phyloP scores from a whole-genome alignment of 1,140 invertebrate species.

The Drosophila nigromelanica region DNA sequence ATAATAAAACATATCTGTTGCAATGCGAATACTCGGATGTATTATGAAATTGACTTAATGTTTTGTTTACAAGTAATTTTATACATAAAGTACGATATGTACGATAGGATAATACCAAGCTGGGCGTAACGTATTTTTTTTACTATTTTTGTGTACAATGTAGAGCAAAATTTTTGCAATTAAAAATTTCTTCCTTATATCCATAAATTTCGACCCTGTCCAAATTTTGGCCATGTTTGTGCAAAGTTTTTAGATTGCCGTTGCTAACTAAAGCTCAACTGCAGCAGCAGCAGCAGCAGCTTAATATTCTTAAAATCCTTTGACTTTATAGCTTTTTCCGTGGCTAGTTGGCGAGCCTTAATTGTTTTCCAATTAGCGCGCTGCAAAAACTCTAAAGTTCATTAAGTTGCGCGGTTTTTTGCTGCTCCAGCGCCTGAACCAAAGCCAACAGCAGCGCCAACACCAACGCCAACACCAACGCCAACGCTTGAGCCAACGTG shows the following conservation, averaged over 20 bases:
- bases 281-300: background rate
- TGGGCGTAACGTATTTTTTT: too few relatives aligned
- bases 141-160: too few relatives aligned
- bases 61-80: too few relatives aligned
- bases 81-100: too few relatives aligned
- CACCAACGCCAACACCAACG: background rate
- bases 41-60: too few relatives aligned
- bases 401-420: constrained; percentile 54
- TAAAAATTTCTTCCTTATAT: too few relatives aligned
- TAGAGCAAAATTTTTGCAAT: too few relatives aligned
- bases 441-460: background rate
- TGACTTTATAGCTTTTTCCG: constrained; percentile 40
- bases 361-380: constrained; percentile 74
- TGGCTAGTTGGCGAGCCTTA: constrained; percentile 45
- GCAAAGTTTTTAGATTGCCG: background rate
- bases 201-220: background rate
- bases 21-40: too few relatives aligned
- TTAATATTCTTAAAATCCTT: constrained; percentile 28
- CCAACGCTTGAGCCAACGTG: constrained; percentile 46
- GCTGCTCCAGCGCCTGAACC: constrained; percentile 14
- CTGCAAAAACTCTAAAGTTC: constrained; percentile 68
- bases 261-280: background rate
- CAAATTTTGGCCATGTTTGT: constrained; percentile 2
- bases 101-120: too few relatives aligned
- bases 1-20: too few relatives aligned